Percentiles rank a stretch among this genome's conserved stretches.
These are phyloP conservation scores for Callithrix jacchus DNA, from an alignment of 2,113 vertebrate genomes.

Conservation along the genomic window DNA sequence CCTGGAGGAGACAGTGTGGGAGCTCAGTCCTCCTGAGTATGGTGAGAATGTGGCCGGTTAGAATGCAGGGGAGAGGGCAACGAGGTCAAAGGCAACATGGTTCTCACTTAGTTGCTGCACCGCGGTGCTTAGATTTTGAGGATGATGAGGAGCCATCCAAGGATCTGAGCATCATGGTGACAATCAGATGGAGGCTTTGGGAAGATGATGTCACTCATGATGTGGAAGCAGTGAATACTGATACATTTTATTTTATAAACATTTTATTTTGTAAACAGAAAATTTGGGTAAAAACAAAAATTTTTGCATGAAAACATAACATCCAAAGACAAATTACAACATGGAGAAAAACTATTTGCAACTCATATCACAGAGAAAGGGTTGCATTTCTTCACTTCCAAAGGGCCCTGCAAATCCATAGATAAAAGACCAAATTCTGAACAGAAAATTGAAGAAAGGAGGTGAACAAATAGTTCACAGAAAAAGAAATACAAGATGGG, in stretches of 20 bases:
- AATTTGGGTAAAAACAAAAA: background rate
- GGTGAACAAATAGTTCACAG: background rate
- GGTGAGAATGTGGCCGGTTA: too few relatives aligned
- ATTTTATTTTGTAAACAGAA: background rate
- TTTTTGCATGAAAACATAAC: background rate
- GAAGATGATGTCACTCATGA: background rate
- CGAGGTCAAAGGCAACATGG: too few relatives aligned
- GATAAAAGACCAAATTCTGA: background rate
- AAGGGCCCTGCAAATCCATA: too few relatives aligned
- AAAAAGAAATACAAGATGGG: background rate
- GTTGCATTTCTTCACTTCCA: background rate
- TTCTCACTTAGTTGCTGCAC: too few relatives aligned
- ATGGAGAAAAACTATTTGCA: background rate
- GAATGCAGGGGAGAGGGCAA: too few relatives aligned
- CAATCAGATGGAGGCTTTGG: background rate
- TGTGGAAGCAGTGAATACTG: background rate
- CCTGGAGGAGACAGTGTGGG: too few relatives aligned
- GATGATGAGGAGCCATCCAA: fast-evolving
- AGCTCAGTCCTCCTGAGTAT: too few relatives aligned
- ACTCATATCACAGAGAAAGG: background rate
- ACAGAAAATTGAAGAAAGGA: background rate
- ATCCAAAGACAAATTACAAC: background rate
- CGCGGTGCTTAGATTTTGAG: fast-evolving
- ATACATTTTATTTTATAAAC: background rate
- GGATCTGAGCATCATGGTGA: background rate